These are phyloP conservation scores for Coenonympha arcania DNA, from an alignment of 2,888 invertebrate species.

Conservation along the genomic window DNA sequence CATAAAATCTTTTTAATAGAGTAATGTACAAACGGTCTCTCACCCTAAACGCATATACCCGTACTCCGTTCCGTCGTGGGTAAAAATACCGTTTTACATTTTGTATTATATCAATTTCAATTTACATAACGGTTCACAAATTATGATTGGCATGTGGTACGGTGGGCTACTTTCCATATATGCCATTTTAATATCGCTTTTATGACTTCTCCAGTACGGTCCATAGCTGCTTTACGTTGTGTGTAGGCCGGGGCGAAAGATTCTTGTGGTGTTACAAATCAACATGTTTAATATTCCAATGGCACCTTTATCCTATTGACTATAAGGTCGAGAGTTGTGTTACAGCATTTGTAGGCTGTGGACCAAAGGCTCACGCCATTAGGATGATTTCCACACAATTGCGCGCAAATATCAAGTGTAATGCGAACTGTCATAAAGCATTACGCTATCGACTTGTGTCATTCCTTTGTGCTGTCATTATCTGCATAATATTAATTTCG, in stretches of 20 bases:
- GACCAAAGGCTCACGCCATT: neutral
- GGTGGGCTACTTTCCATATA: neutral
- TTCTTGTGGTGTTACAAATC: too few relatives aligned
- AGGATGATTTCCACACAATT: constrained; percentile 8
- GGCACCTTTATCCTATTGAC: neutral
- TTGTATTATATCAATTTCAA: neutral
- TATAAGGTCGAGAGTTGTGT: neutral
- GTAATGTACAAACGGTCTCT: too few relatives aligned
- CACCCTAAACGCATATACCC: too few relatives aligned
- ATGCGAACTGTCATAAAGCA: constrained; percentile 22
- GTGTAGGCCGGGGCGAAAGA: neutral
- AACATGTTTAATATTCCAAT: neutral
- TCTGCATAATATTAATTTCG: neutral
- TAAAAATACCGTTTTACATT: neutral
- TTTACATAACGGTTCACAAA: constrained; percentile 6
- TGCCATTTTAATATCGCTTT: neutral
- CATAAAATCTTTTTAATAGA: too few relatives aligned
- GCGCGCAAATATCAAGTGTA: constrained; percentile 23
- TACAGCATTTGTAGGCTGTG: too few relatives aligned
- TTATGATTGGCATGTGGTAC: constrained; percentile 5
- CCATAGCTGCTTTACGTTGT: neutral
- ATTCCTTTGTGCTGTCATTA: neutral
- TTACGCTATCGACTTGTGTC: constrained; percentile 6
- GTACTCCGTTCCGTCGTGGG: too few relatives aligned
- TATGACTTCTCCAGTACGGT: neutral